Base-by-base conservation (phyloP, 2,113 vertebrate genomes). In the Gambusia affinis region DNA sequence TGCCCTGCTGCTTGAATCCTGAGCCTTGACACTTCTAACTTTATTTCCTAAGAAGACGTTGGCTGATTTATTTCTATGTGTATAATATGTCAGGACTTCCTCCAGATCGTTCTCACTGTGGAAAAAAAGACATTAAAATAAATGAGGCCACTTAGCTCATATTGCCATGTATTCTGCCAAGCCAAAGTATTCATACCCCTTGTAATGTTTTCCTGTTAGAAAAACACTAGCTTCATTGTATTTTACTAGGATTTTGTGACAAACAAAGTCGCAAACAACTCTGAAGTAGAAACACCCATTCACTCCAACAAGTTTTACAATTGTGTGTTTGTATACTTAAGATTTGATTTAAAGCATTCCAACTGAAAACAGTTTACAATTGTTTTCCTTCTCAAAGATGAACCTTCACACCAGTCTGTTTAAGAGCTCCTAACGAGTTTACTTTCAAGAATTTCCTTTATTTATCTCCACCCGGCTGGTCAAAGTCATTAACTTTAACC, bases 81-180 rank as follows among this genome's bases (percentile, higher is more conserved):
- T 98, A 88, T 99, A 99, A 94, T 96, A 97, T 8, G 97, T 99
- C 85, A 99, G 92, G 61, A 99, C 94, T 83, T 99, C 96, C 76
- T 99, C 98, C 89, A 99, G 90, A 82, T 98, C 96, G 39, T 85
- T 94, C 94, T 99, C 98, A 93, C 97, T 99, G 87, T 78, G 75
- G 39, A 42, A 42, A 92, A 33, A 88, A 86, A 91, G 82, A 80
- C 28, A 74, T 68, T 33, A 74, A 67, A 70, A 47, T 71, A n/a
- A 78, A 88, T 78, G 65, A 67, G 27, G 64, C 74, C 73, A 29
- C 12, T 72, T 67, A 60, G 47, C 19, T 70, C 29, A 78, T 72
- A 78, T 73, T 63, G 75, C 67, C 42, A 69, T 72, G 72, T 60
- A 63, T 72, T 60, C 4, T 24, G 51, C 22, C 24, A 22, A 8